Base-by-base conservation (phyloP, 1,140 invertebrate species). In the Aphelenchoides avenae region DNA sequence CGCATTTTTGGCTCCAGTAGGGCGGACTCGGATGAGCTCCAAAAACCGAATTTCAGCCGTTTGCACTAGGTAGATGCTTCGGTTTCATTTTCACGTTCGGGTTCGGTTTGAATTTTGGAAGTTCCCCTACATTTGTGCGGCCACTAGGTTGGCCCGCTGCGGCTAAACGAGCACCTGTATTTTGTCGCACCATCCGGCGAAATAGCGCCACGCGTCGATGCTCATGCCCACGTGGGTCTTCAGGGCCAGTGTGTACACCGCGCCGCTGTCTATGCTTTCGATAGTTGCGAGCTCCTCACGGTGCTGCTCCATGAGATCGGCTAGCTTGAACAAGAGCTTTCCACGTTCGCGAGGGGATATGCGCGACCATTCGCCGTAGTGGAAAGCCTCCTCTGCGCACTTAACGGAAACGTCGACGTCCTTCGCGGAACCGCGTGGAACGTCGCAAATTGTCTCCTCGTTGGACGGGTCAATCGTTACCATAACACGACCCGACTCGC, bases 221-320 rank as follows among this genome's bases (percentile, higher is more conserved):
- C 84, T 80, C 48, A 79, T 80, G 20, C 82, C 76, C 34, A 91
- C 80, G 76, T 91, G 87, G 20, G 80, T 81, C 22, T 50, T 61
- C 15, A 82, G 68, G 2, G 89, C 81, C 61, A 84, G 82, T 0
- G 72, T 77, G 56, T 83, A 86, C 0, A 89, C 84, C 79, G 93
- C 94, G 31, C 91, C 91, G 82, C 88, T 91, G 78, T 95, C 87
- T 29, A 89, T 73, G 1, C 85, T 85, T 79, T 94, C 90, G 70
- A 97, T 80, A 76, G 88, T 92, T 48, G 41, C 75, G 62, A 57
- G 59, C 29, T 57, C 66, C 47, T 59, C 76, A 6, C 79, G 75
- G 70, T 93, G 86, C 40, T 87, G 80, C 53, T 87, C 83, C 49
- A 92, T 82, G 4, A 91, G 78, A 62, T 85, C 85, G 39, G 87